A percentile compares a stretch with the other conserved stretches of the same genome.
These are phyloP conservation scores for Eurytoma californica DNA, from an alignment of 2,888 invertebrate genomes.

Conservation along the genomic window DNA sequence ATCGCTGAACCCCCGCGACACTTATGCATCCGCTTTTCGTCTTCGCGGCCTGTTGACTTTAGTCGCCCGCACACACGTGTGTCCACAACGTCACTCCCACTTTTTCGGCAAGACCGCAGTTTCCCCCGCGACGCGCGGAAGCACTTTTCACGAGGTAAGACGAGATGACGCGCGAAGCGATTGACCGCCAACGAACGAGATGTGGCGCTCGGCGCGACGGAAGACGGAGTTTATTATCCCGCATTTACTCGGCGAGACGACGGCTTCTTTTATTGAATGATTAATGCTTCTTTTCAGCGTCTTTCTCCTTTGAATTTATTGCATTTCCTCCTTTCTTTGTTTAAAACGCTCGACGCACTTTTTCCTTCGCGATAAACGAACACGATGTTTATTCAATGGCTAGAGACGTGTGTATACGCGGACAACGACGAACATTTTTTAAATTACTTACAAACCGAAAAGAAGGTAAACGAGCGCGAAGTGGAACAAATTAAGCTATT, in stretches of 20 bases:
- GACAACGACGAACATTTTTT: not conserved
- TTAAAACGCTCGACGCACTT: no score
- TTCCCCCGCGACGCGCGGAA: no score
- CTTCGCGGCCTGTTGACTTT: constrained; percentile 4
- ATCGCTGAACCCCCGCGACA: not conserved
- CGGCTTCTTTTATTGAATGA: constrained; percentile 35
- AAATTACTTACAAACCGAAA: not conserved
- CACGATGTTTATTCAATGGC: not conserved
- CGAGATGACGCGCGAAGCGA: not conserved
- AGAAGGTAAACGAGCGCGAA: not conserved
- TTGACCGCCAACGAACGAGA: not conserved
- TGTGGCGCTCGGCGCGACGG: not conserved
- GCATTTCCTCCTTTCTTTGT: not conserved
- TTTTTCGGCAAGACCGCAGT: not conserved
- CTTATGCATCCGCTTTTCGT: not conserved
- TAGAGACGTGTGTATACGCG: not conserved
- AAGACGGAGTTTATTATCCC: constrained; percentile 39
- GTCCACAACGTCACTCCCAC: no score
- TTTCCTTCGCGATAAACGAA: no score
- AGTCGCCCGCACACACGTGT: not conserved
- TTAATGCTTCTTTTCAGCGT: constrained; percentile 24
- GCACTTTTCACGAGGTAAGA: not conserved
- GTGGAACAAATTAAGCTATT: constrained; percentile 16
- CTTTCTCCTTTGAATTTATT: not conserved
- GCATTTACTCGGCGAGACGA: constrained; percentile 22